Conservation (phyloP, 1,140 invertebrate species). For the Ctenoplectra terminalis region DNA sequence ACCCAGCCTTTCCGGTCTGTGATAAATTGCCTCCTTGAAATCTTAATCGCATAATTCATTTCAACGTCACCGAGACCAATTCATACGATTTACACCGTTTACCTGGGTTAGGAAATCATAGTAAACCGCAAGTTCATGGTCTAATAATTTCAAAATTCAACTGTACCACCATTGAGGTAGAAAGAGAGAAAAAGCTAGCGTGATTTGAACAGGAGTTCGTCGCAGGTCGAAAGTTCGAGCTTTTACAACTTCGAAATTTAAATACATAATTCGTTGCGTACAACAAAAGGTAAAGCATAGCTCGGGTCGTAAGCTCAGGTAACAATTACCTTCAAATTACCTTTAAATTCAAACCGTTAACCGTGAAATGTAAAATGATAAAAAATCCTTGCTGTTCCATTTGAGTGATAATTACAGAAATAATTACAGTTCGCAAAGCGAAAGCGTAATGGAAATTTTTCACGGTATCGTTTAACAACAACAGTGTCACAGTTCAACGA, state of each 20-base stretch:
- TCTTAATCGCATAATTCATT: constrained; percentile 17
- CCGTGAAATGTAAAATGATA: background rate
- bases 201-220: background rate
- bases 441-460: background rate
- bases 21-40: constrained; percentile 48
- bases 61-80: background rate
- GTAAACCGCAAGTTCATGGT: background rate
- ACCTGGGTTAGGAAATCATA: background rate
- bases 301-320: too few relatives aligned
- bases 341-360: too few relatives aligned
- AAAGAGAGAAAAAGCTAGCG: background rate
- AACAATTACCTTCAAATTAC: too few relatives aligned
- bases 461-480: background rate
- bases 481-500: constrained; percentile 20
- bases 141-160: background rate
- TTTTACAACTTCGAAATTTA: background rate
- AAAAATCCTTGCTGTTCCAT: background rate
- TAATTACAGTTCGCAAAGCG: background rate
- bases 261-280: background rate
- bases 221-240: background rate
- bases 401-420: background rate
- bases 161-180: background rate
- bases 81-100: background rate
- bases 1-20: constrained; percentile 13
- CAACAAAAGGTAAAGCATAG: too few relatives aligned